Percentiles rank a stretch among this genome's conserved stretches.
Evolutionary conservation across 2,113 vertebrate genomes (phyloP).

Genomic region (Solea solea): DNA sequence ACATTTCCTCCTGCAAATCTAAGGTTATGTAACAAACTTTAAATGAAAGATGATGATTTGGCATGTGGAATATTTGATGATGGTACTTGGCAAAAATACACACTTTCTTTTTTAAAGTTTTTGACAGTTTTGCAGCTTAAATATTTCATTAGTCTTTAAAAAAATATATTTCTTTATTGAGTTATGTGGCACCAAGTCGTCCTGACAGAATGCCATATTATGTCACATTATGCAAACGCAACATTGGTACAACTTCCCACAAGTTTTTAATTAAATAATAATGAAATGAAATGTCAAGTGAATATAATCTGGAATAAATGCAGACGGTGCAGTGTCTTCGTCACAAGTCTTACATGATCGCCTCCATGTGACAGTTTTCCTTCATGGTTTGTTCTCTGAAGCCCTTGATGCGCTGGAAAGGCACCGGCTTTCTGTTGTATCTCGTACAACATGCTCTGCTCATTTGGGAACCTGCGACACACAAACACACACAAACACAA

Average conservation of each 20-base stretch:
- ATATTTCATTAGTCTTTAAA: no score
- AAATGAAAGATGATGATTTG: no score
- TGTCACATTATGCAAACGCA: background rate
- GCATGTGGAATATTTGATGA: no score
- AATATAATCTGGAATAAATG: slow-evolving; percentile 5
- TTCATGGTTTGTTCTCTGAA: slow-evolving; percentile 61
- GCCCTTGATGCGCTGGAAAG: slow-evolving; percentile 61
- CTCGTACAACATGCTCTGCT: slow-evolving; percentile 71
- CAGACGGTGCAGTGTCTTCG: background rate
- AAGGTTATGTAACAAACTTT: no score
- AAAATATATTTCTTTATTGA: no score
- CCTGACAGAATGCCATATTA: background rate
- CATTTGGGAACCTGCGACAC: slow-evolving; percentile 34
- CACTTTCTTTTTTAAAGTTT: no score
- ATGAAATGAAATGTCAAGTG: background rate
- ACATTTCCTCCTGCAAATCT: background rate
- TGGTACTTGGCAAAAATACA: no score
- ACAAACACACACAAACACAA: slow-evolving; percentile 35
- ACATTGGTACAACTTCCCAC: background rate
- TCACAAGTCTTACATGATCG: slow-evolving; percentile 80
- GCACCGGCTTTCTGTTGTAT: slow-evolving; percentile 61
- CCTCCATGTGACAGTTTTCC: slow-evolving; percentile 77
- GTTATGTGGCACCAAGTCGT: no score
- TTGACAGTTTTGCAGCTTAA: no score
- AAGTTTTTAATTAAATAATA: background rate